These are phyloP conservation scores for Rhombomys opimus DNA, from an alignment of 2,113 vertebrate species.

Conservation along the genomic window DNA sequence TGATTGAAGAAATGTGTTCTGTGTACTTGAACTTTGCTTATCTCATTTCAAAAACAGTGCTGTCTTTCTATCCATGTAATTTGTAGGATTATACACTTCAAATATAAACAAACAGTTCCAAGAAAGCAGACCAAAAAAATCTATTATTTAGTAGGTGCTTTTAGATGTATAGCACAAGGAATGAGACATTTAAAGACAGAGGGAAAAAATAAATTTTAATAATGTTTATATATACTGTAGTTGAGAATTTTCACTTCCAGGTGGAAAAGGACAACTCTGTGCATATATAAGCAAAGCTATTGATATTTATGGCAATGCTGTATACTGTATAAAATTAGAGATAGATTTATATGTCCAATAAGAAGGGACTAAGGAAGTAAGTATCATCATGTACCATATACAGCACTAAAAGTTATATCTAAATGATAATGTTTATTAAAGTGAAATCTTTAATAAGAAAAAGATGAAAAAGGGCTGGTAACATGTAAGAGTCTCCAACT, in stretches of 20 bases:
- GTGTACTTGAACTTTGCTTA: neutral
- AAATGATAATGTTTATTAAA: neutral
- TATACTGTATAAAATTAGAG: too few species aligned
- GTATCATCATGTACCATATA: neutral
- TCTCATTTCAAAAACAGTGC: neutral
- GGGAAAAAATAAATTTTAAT: neutral
- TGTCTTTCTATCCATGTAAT: neutral
- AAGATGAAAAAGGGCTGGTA: neutral
- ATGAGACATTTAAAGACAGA: neutral
- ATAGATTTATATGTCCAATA: too few species aligned
- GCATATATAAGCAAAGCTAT: neutral
- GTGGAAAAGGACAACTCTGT: neutral
- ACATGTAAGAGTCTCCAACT: neutral
- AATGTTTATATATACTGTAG: neutral
- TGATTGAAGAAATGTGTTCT: slow-evolving; percentile 1
- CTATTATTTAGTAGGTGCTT: neutral
- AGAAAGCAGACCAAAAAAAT: neutral
- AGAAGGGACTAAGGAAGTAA: too few species aligned
- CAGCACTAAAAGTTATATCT: neutral
- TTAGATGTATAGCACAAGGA: neutral
- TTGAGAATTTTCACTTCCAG: neutral
- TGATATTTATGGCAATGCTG: neutral
- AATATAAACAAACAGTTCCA: neutral
- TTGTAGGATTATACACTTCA: neutral
- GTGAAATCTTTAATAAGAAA: neutral